Evolutionary conservation across 2,888 invertebrate genomes (phyloP).

Genomic region (Sabatieria punctata): DNA sequence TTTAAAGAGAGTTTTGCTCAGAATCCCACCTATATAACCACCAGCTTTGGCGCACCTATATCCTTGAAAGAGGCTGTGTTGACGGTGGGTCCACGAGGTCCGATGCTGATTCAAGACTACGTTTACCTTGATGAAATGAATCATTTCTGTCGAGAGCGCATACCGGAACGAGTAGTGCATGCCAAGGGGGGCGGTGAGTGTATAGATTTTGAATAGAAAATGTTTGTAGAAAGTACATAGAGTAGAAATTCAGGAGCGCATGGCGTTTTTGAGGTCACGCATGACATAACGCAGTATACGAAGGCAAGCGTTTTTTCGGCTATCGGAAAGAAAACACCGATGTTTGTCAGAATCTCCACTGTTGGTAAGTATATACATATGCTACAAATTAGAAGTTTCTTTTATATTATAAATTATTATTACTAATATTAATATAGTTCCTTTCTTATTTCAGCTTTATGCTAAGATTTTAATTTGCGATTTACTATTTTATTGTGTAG

Average conservation of each 20-base stretch:
- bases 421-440: too few species aligned
- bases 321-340: constrained; percentile 34
- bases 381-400: too few species aligned
- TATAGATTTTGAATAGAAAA: too few species aligned
- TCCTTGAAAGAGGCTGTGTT: constrained; percentile 55
- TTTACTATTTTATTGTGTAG: too few species aligned
- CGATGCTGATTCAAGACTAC: constrained; percentile 61
- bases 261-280: constrained; percentile 36
- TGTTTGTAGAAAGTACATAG: too few species aligned
- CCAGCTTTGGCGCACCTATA: constrained; percentile 63
- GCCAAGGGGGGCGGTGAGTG: constrained; percentile 70
- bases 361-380: constrained; percentile 36
- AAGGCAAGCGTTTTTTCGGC: constrained; percentile 33
- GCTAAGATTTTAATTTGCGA: too few species aligned
- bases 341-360: constrained; percentile 34
- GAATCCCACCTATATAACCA: constrained; percentile 49
- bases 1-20: too few species aligned
- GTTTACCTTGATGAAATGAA: constrained; percentile 43
- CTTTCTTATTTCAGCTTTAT: too few species aligned
- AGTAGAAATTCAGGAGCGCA: constrained; percentile 30
- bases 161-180: constrained; percentile 86
- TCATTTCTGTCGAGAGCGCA: constrained; percentile 72
- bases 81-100: constrained; percentile 74
- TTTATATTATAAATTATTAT: too few species aligned
- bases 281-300: constrained; percentile 33